Base-by-base conservation (phyloP, 2,888 invertebrate species). In the Danaus chrysippus region DNA sequence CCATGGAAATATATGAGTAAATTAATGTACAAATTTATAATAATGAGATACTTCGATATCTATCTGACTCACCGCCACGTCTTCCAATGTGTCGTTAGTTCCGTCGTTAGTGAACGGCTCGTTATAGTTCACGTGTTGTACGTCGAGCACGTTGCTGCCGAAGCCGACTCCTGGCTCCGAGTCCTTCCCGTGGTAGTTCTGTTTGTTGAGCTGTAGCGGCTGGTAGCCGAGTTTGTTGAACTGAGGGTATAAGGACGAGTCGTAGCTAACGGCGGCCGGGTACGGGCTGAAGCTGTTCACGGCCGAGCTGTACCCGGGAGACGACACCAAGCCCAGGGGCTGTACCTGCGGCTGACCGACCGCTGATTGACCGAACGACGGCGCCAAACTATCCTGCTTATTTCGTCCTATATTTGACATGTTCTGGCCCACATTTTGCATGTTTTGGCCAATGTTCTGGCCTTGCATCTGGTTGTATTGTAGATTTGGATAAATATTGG, bases 191-290 rank as follows among this genome's bases (percentile, higher is more conserved):
- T 76, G 77, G 63, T 75, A 82, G n/a, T 64, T 65, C 0, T 78
- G 78, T 62, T 86, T 85, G 6, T 81, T 81, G 78, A 82, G 72
- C 57, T 76, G 81, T 64, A 81, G 43, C 1, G 83, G 83, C 61
- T 79, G 83, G 69, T 82, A 88, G 0, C 74, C 73, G 1, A 82
- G 59, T 65, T 83, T 86, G 61, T 74, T 82, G 65, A 89, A 90
- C 70, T 87, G 87, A 0, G 89, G 88, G 71, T 89, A 90, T 89
- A 89, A 87, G 0, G 83, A 73, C 0, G 89, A 79, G 66, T 90
- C 90, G 67, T 88, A 90, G 8, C 79, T 76, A 0, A 84, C 82
- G 0, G 81, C 53, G 0, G 83, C 74, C 0, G 78, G 74, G 68
- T 82, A 87, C 0, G 76, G 72, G 12, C 77, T 81, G 68, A 81